Evolutionary conservation across 2,113 vertebrate genomes (phyloP), one percentile per base, ranked within the genome.

Genomic region (Diphyllodes magnificus): DNA sequence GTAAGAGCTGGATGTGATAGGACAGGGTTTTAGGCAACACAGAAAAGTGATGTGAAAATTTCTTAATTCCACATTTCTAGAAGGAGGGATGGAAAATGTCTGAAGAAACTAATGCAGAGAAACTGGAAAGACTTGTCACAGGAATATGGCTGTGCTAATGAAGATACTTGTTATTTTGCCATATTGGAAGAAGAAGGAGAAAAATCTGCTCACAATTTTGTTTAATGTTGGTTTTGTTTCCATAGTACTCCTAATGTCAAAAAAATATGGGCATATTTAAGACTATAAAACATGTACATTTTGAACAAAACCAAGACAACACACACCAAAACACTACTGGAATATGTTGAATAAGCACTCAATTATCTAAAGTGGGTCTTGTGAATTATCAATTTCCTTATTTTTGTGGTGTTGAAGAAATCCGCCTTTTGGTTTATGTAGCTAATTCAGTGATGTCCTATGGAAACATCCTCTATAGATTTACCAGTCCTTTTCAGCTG

Each of bases 351-450:
- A 63, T 61, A 65, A 92, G n/a, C 44, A 22, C 23, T 83, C 45
- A 45, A 0, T 91, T 89, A 72, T 65, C 45, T 88, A n/a, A 80
- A 81, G 35, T n/a, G 23, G 22, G 33, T 86, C 45, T 77, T 61
- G 18, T 24, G 47, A 68, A 47, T 78, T 70, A 57, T 86, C 8
- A 4, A 3, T 81, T 70, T 81, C 30, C 30, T 84, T 68, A 18
- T 4, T 90, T 93, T 87, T 66, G 47, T 50, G 39, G 5, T 75
- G 22, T 51, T 85, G 31, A 73, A 18, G 37, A 87, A 93, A 35
- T 63, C 9, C 0, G 0, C 37, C 8, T 73, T 76, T 66, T 68
- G 35, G 15, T 84, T 86, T 78, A 30, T 3, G 3, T 7, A 20
- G 61, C 39, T 72, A 60, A 57, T 82, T 84, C 47, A 7, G 21